These are phyloP conservation scores for Heliangelus exortis DNA, from an alignment of 2,797 vertebrate species.

Conservation along the genomic window DNA sequence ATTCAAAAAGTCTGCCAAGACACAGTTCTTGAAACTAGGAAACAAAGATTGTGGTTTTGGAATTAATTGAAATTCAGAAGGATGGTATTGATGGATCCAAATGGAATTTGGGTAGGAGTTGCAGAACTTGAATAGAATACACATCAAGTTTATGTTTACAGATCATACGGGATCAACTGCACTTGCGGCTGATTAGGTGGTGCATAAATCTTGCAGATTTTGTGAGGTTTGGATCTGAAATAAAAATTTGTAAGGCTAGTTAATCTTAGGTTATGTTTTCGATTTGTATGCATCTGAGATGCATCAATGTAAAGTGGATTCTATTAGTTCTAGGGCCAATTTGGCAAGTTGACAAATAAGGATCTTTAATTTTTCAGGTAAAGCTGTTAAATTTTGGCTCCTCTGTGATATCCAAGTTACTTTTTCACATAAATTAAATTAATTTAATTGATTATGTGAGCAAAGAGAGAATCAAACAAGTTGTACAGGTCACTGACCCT, in stretches of 20 bases:
- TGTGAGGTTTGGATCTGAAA: background rate
- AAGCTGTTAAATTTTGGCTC: background rate
- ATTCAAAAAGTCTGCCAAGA: background rate
- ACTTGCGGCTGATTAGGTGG: background rate
- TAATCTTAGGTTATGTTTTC: background rate
- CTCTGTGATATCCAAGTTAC: background rate
- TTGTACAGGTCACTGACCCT: background rate
- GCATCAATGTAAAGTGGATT: background rate
- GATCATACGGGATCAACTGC: fast-evolving
- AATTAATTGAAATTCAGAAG: background rate
- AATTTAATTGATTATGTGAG: background rate
- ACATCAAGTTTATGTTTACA: background rate
- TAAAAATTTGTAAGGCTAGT: background rate
- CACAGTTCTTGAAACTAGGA: background rate
- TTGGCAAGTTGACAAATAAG: background rate
- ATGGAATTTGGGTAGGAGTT: background rate
- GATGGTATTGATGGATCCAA: background rate
- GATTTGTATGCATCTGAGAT: background rate
- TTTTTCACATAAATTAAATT: background rate
- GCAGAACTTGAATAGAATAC: background rate
- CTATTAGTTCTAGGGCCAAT: background rate
- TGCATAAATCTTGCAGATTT: background rate
- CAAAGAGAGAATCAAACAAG: background rate
- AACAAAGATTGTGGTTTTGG: background rate
- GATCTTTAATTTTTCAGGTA: background rate